Conservation (phyloP, 2,888 invertebrate species). For the Cerastis rubricosa region DNA sequence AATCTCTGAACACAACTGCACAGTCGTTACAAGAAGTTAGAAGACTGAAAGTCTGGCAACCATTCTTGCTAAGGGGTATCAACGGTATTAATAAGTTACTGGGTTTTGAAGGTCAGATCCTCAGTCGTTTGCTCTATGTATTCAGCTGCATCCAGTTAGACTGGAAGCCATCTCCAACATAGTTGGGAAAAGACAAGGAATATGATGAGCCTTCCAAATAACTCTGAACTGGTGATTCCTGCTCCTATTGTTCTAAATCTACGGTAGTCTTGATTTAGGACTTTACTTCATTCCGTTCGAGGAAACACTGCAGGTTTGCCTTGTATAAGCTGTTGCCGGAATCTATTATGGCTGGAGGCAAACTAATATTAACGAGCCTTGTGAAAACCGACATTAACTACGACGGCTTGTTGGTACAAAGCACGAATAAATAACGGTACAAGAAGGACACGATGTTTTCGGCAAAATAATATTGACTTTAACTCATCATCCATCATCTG, state of each 20-base stretch:
- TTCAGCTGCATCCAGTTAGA: not conserved
- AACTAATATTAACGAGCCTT: not conserved
- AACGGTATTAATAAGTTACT: not conserved
- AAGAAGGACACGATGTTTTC: not conserved
- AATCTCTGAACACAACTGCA: too few relatives aligned
- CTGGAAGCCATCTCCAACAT: not conserved
- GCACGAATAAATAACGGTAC: not conserved
- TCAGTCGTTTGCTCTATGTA: not conserved
- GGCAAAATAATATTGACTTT: not conserved
- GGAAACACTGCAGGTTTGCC: conserved; percentile 2
- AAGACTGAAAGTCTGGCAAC: not conserved
- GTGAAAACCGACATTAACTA: not conserved
- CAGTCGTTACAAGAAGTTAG: not conserved
- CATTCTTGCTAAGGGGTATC: not conserved
- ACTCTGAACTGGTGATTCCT: not conserved
- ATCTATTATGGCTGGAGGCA: conserved; percentile 10
- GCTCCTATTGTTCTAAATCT: not conserved
- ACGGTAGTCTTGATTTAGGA: not conserved
- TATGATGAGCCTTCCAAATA: conserved; percentile 7
- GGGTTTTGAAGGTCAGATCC: not conserved
- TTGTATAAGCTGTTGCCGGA: not conserved
- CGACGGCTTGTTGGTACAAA: conserved; percentile 4
- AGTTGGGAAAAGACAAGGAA: not conserved
- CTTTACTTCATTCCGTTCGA: conserved; percentile 21
- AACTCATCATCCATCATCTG: too few relatives aligned